A percentile compares a stretch with the other conserved stretches of the same genome.
phyloP scores from a whole-genome alignment of 2,888 invertebrate species.

The Physocephala rufipes region DNA sequence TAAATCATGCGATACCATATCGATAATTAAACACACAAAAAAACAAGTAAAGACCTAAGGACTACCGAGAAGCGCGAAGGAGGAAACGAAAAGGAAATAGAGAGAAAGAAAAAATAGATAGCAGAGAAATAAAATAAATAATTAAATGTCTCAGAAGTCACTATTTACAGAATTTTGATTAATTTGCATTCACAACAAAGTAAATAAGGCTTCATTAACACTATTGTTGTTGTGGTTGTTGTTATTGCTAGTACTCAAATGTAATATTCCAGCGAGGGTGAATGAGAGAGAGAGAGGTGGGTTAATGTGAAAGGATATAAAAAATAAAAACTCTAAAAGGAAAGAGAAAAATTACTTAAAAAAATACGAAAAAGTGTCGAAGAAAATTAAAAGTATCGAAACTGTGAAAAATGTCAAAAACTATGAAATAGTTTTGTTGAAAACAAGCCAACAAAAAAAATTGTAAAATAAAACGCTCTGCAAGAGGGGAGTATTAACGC shows the following conservation, averaged over 20 bases:
- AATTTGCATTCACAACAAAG: too few relatives aligned
- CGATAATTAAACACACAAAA: too few relatives aligned
- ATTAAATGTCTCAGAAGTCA: too few relatives aligned
- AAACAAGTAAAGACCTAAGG: too few relatives aligned
- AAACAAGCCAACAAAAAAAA: constrained; percentile 16
- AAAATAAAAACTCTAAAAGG: background rate
- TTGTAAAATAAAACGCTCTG: background rate
- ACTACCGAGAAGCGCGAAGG: too few relatives aligned
- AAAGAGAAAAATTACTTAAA: background rate
- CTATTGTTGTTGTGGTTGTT: background rate
- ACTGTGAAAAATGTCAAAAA: constrained; percentile 16
- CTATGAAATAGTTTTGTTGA: constrained; percentile 19
- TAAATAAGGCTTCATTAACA: too few relatives aligned
- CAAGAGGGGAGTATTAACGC: constrained; percentile 14
- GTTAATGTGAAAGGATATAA: background rate
- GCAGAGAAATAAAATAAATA: too few relatives aligned
- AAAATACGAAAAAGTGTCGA: background rate
- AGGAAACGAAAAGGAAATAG: too few relatives aligned
- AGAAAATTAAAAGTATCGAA: background rate
- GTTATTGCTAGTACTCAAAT: too few relatives aligned
- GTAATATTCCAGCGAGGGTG: background rate
- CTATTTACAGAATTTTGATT: background rate
- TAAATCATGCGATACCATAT: too few relatives aligned
- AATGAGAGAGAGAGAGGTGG: too few relatives aligned
- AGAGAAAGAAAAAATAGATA: too few relatives aligned